These are phyloP conservation scores for Rhadina sibilatrix DNA, from an alignment of 2,113 vertebrate species.

Conservation along the genomic window DNA sequence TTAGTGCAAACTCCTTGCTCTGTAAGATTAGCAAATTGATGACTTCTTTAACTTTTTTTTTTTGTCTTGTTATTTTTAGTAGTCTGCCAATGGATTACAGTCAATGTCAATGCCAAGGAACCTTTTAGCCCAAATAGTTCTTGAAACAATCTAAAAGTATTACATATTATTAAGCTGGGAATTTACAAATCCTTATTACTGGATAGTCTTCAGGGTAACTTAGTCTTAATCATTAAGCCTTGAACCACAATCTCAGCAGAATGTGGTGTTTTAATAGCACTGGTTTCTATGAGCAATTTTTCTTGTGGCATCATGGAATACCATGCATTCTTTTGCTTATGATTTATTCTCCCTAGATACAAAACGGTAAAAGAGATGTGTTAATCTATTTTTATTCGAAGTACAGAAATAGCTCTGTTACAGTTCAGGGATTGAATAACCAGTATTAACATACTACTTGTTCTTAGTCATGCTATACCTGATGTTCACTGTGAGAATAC, in stretches of 20 bases:
- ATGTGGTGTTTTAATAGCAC: slow-evolving; percentile 51
- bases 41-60: neutral
- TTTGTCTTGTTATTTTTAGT: slow-evolving; percentile 6
- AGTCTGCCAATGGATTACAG: slow-evolving; percentile 9
- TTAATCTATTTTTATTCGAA: slow-evolving; percentile 70
- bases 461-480: slow-evolving; percentile 11
- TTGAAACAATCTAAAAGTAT: neutral
- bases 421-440: slow-evolving; percentile 55
- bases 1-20: neutral
- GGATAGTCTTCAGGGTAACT: slow-evolving; percentile 31
- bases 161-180: slow-evolving; percentile 2
- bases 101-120: neutral
- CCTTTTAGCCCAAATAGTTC: neutral
- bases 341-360: slow-evolving; percentile 67
- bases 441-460: slow-evolving; percentile 20
- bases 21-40: slow-evolving; percentile 40
- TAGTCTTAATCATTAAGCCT: slow-evolving; percentile 49
- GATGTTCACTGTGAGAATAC: slow-evolving; percentile 55
- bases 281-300: slow-evolving; percentile 35
- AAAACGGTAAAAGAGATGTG: slow-evolving; percentile 57
- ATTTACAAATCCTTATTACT: slow-evolving; percentile 37
- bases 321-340: slow-evolving; percentile 60
- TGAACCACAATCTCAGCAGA: slow-evolving; percentile 41
- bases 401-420: slow-evolving; percentile 64
- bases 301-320: slow-evolving; percentile 54